These are phyloP conservation scores for Corythaeola cristata DNA, from an alignment of 2,113 vertebrate species.

Conservation along the genomic window DNA sequence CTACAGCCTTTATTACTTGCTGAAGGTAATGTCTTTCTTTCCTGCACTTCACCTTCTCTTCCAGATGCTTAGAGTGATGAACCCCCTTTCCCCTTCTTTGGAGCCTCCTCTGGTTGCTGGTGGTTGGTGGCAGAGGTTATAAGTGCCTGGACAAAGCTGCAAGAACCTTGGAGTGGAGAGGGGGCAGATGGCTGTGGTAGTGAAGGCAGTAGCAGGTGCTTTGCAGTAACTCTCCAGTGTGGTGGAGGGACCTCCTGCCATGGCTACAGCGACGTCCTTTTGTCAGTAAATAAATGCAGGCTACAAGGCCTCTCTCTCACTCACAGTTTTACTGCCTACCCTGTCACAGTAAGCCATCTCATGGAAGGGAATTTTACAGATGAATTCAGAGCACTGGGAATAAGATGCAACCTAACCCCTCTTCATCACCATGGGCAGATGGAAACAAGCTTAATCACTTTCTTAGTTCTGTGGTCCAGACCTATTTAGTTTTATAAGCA, in stretches of 20 bases:
- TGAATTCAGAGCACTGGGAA: not conserved
- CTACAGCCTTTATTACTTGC: not conserved
- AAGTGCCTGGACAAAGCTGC: not conserved
- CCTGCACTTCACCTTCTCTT: not conserved
- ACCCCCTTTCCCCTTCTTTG: not conserved
- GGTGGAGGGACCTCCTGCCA: not conserved
- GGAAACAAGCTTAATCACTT: not conserved
- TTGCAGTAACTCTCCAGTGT: not conserved
- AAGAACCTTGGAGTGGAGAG: not conserved
- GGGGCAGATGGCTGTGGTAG: not conserved
- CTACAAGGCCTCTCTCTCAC: not conserved
- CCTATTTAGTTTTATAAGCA: not conserved
- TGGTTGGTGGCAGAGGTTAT: not conserved
- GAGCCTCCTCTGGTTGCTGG: not conserved
- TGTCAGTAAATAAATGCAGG: not conserved
- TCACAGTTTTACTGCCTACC: not conserved
- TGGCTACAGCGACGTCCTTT: not conserved
- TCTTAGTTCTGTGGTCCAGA: not conserved
- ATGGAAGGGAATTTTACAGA: not conserved
- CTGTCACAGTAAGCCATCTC: not conserved
- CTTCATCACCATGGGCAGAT: not conserved
- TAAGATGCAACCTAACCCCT: not conserved
- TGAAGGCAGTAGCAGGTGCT: not conserved
- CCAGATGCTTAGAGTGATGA: not conserved
- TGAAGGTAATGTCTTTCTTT: not conserved